phyloP scores from a whole-genome alignment of 2,113 vertebrate species.

The Platycercus adscitus region DNA sequence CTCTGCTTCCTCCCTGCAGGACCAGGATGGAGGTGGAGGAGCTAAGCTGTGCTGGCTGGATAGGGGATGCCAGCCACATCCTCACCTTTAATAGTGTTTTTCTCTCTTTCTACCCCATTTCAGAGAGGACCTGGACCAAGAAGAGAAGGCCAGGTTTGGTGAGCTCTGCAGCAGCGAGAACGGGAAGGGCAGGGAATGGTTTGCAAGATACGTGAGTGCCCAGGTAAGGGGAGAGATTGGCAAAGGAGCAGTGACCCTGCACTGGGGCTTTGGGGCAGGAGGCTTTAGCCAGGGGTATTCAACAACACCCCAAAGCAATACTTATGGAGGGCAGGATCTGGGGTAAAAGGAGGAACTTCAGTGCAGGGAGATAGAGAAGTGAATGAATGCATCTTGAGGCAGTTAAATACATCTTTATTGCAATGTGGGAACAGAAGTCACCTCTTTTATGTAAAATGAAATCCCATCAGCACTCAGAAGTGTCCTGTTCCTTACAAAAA shows the following conservation, averaged over 20 bases:
- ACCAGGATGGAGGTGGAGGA: rapidly evolving
- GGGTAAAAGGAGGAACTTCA: not conserved
- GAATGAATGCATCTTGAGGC: not conserved
- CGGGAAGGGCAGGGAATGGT: slow-evolving; percentile 94
- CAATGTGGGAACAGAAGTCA: not conserved
- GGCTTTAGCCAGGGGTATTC: not conserved
- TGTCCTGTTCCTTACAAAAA: not conserved
- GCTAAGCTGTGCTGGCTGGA: rapidly evolving
- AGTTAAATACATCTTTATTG: not conserved
- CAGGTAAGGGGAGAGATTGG: slow-evolving; percentile 78
- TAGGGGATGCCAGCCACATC: rapidly evolving
- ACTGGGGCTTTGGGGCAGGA: not conserved
- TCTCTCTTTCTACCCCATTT: not conserved
- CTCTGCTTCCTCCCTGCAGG: not conserved
- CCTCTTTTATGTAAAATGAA: not conserved
- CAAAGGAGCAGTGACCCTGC: not conserved
- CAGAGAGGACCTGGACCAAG: slow-evolving; percentile 93
- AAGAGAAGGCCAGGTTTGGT: slow-evolving; percentile 94
- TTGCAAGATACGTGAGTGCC: slow-evolving; percentile 90
- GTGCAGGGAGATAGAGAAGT: not conserved
- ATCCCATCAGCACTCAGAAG: not conserved
- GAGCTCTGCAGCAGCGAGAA: slow-evolving; percentile 89
- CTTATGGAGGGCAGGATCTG: not conserved
- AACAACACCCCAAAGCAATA: not conserved
- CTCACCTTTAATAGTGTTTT: not conserved